phyloP scores from a whole-genome alignment of 2,888 invertebrate species.

The Macrosoma leucophasiata region DNA sequence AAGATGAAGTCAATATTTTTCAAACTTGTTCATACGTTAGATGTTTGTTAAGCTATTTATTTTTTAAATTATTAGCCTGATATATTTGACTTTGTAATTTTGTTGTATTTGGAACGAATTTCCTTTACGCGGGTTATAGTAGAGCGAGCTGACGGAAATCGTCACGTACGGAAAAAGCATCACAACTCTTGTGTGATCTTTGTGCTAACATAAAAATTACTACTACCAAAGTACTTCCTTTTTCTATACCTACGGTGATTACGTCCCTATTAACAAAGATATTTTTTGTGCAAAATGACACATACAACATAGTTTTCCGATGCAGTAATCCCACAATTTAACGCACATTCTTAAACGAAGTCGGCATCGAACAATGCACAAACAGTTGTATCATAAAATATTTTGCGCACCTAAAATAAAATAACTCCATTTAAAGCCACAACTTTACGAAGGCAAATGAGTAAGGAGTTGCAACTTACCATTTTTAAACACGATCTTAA shows the following conservation, averaged over 20 bases:
- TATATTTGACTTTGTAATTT: no score
- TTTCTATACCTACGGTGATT: no score
- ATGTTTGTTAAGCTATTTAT: not conserved
- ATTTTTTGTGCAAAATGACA: no score
- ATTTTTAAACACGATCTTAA: slow-evolving; percentile 22
- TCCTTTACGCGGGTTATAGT: no score
- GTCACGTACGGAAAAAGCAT: no score
- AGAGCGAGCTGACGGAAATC: no score
- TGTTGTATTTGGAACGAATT: no score
- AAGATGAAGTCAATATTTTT: slow-evolving; percentile 17
- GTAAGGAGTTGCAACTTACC: slow-evolving; percentile 38
- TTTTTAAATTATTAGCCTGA: no score
- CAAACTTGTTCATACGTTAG: slow-evolving; percentile 6
- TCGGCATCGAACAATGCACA: slow-evolving; percentile 34
- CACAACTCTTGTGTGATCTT: no score
- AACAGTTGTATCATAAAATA: slow-evolving; percentile 47
- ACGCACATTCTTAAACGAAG: slow-evolving; percentile 20
- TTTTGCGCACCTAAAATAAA: slow-evolving; percentile 48
- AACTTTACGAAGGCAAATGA: slow-evolving; percentile 43
- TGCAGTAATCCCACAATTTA: not conserved
- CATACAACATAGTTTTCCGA: not conserved
- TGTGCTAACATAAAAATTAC: no score
- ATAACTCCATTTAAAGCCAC: slow-evolving; percentile 41
- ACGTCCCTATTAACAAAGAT: no score
- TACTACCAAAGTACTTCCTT: no score